Conservation (phyloP, 2,888 invertebrate genomes). For the Sarcophaga variegata region DNA sequence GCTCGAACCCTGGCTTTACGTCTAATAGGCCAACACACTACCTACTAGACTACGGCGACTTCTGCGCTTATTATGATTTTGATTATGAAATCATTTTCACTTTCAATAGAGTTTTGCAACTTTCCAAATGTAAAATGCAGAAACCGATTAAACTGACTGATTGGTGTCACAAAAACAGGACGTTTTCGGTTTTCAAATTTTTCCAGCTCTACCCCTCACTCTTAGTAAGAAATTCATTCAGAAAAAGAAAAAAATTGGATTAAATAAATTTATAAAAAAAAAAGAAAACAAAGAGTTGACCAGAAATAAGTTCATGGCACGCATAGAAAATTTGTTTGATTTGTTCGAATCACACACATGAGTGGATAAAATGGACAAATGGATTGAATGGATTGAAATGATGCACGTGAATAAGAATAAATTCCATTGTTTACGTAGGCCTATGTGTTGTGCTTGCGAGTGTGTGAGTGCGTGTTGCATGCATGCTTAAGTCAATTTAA, state of each 20-base stretch:
- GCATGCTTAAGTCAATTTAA: constrained; percentile 64
- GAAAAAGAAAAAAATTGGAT: neutral
- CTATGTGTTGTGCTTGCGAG: neutral
- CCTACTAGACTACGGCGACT: too few relatives aligned
- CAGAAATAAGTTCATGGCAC: constrained; percentile 48
- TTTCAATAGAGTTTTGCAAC: too few relatives aligned
- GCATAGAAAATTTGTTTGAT: constrained; percentile 53
- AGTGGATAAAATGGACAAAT: neutral
- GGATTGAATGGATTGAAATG: neutral
- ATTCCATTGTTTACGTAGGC: neutral
- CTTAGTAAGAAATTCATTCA: too few relatives aligned
- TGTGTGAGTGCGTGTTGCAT: constrained; percentile 20
- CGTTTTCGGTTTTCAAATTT: too few relatives aligned
- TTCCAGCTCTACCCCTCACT: too few relatives aligned
- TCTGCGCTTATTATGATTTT: too few relatives aligned
- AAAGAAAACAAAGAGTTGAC: constrained; percentile 7
- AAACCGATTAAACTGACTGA: too few relatives aligned
- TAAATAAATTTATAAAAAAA: constrained; percentile 17
- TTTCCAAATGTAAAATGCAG: too few relatives aligned
- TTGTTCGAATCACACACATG: neutral
- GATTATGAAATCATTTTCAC: too few relatives aligned
- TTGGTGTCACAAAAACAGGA: too few relatives aligned
- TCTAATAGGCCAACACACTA: too few relatives aligned
- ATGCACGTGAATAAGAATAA: neutral
- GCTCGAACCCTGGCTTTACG: too few relatives aligned